phyloP scores from a whole-genome alignment of 1,140 invertebrate species.

The Contarinia nasturtii region DNA sequence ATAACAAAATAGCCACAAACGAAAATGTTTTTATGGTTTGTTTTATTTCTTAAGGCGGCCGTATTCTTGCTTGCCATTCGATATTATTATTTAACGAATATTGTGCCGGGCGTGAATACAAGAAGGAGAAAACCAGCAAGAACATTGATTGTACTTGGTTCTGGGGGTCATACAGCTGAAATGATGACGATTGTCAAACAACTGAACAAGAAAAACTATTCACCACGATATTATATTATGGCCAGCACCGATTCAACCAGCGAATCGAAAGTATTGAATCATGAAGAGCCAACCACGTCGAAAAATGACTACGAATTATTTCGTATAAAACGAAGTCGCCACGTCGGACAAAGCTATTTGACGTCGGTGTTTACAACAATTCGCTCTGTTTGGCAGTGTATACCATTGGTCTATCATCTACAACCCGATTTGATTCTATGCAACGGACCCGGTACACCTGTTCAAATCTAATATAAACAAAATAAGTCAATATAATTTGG shows the following conservation, averaged over 20 bases:
- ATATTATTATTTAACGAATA: too few relatives aligned
- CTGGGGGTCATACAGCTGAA: slow-evolving; percentile 73
- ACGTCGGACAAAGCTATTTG: slow-evolving; percentile 72
- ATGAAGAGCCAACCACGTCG: slow-evolving; percentile 10
- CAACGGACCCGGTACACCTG: slow-evolving; percentile 91
- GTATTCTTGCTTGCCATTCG: too few relatives aligned
- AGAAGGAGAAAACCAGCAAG: slow-evolving; percentile 7
- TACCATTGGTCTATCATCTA: slow-evolving; percentile 48
- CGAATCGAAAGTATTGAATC: slow-evolving; percentile 27
- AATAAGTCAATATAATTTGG: too few relatives aligned
- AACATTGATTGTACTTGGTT: slow-evolving; percentile 36
- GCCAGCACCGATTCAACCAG: slow-evolving; percentile 64
- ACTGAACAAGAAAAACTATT: slow-evolving; percentile 37
- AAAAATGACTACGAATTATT: slow-evolving; percentile 29
- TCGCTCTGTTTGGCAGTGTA: slow-evolving; percentile 40
- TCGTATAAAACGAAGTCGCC: slow-evolving; percentile 61
- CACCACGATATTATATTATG: slow-evolving; percentile 55
- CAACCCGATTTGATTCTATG: slow-evolving; percentile 64
- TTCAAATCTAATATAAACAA: too few relatives aligned
- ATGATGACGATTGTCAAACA: slow-evolving; percentile 52
- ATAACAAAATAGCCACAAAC: too few relatives aligned
- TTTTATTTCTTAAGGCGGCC: too few relatives aligned
- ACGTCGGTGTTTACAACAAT: slow-evolving; percentile 62
- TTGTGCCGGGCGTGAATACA: too few relatives aligned
- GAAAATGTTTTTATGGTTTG: too few relatives aligned